phyloP scores from a whole-genome alignment of 2,113 vertebrate species.

The Tinamus guttatus region DNA sequence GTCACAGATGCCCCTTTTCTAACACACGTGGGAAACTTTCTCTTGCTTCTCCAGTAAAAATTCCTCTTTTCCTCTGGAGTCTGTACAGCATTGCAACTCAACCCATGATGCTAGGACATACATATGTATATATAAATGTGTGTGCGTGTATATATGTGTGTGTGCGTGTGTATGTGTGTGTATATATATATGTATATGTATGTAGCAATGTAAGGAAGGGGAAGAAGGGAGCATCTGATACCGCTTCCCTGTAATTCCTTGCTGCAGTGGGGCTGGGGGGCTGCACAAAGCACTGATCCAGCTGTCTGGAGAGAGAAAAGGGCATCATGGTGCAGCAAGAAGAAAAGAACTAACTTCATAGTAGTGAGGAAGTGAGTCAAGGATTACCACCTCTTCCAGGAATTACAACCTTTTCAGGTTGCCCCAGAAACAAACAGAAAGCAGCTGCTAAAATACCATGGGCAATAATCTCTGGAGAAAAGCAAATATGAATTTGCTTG shows the following conservation, averaged over 20 bases:
- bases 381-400: neutral
- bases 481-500: neutral
- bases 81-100: fast-evolving
- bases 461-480: neutral
- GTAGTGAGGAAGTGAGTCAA: neutral
- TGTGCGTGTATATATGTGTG: too few relatives aligned
- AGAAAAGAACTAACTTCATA: neutral
- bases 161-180: too few relatives aligned
- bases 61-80: neutral
- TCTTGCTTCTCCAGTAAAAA: neutral
- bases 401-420: neutral
- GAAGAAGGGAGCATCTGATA: fast-evolving
- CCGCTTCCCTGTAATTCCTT: neutral
- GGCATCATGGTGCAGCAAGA: fast-evolving
- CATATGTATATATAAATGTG: too few relatives aligned
- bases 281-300: neutral
- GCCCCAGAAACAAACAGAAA: neutral
- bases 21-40: neutral
- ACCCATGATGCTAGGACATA: fast-evolving
- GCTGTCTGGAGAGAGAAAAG: neutral
- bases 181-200: neutral
- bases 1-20: neutral
- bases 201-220: neutral
- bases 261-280: neutral
- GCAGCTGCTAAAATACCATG: neutral